Conservation (phyloP, 2,113 vertebrate genomes). For the Sphyrna mokarran region DNA sequence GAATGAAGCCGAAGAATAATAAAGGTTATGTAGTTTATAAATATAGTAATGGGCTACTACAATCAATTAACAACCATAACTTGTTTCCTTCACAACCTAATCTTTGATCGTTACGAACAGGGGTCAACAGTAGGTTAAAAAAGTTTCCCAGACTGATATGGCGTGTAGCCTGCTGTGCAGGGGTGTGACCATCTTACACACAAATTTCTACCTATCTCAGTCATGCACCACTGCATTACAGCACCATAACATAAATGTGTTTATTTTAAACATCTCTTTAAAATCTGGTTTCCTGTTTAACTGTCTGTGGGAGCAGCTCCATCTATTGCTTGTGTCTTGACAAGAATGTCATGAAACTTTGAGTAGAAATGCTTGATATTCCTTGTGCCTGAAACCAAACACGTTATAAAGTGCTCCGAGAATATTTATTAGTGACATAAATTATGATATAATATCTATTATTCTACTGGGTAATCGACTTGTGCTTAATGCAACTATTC, state of each 20-base stretch:
- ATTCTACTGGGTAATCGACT: neutral
- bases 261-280: conserved; percentile 16
- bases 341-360: neutral
- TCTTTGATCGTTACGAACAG: conserved; percentile 11
- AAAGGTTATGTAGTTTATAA: neutral
- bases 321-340: neutral
- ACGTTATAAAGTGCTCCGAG: neutral
- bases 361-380: neutral
- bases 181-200: conserved; percentile 28
- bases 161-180: neutral
- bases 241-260: conserved; percentile 19
- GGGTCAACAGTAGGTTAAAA: neutral
- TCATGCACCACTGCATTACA: neutral
- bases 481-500: neutral
- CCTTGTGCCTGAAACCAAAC: neutral
- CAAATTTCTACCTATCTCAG: conserved; percentile 2
- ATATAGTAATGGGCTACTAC: neutral
- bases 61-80: neutral
- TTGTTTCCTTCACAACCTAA: conserved; percentile 9
- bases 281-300: neutral
- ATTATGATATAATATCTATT: neutral
- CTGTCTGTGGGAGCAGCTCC: neutral
- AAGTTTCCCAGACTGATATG: conserved; percentile 19
- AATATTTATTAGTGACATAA: neutral
- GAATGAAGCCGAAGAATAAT: neutral